phyloP scores from a whole-genome alignment of 2,113 vertebrate species.

The Pionites leucogaster region DNA sequence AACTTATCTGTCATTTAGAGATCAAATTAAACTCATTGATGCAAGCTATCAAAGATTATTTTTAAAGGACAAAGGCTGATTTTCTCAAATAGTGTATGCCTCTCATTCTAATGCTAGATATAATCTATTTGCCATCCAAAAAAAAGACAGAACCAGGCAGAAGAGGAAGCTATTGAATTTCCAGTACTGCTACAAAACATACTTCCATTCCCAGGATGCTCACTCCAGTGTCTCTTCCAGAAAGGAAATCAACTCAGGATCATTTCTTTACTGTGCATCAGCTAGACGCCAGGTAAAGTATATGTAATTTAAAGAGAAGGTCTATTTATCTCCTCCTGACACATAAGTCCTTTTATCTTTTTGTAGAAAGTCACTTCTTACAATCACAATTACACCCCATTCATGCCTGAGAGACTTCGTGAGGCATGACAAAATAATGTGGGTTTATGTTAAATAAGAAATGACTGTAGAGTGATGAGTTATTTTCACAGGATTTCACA shows the following conservation, averaged over 20 bases:
- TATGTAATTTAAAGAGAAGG: not conserved
- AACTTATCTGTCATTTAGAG: conserved; percentile 53
- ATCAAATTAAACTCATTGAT: conserved; percentile 69
- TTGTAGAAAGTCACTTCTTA: not conserved
- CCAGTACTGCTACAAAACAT: not conserved
- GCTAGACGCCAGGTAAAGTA: not conserved
- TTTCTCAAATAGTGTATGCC: conserved; percentile 9
- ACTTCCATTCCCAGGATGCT: not conserved
- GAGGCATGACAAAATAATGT: not conserved
- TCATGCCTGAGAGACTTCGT: not conserved
- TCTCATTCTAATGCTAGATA: not conserved
- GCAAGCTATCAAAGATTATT: conserved; percentile 49
- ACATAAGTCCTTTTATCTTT: not conserved
- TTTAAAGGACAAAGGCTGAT: conserved; percentile 61
- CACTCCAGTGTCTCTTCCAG: not conserved
- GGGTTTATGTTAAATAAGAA: not conserved
- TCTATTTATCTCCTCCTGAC: not conserved
- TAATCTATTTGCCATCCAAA: conserved; percentile 17
- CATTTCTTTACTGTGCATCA: not conserved
- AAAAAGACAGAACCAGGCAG: conserved; percentile 9
- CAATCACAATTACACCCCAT: not conserved
- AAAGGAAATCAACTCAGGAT: not conserved
- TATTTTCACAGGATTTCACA: not conserved
- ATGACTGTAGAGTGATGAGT: not conserved
- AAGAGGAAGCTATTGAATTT: conserved; percentile 19